Evolutionary conservation across 2,113 vertebrate genomes (phyloP).

Genomic region (Narcine bancroftii): DNA sequence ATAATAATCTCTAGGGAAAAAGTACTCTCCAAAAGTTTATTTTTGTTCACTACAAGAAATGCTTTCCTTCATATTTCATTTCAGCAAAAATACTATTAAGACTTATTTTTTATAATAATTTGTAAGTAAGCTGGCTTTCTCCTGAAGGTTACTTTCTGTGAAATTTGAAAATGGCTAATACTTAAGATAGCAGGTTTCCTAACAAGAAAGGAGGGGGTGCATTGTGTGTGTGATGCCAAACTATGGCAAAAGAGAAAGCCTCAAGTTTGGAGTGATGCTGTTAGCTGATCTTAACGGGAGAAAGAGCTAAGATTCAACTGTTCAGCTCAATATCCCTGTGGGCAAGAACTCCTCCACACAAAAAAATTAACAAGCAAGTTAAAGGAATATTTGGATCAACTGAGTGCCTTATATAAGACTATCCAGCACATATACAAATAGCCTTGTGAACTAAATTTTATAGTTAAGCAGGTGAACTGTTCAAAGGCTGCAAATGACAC

Average conservation of each 20-base stretch:
- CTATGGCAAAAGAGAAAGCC: not conserved
- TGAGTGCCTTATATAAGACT: not conserved
- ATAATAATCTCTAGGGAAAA: not conserved
- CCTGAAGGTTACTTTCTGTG: not conserved
- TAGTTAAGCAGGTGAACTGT: not conserved
- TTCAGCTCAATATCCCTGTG: not conserved
- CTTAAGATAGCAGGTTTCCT: not conserved
- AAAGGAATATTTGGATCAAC: not conserved
- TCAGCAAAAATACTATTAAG: not conserved
- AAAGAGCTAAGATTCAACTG: too few relatives aligned
- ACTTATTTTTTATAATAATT: not conserved
- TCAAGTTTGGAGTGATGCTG: not conserved
- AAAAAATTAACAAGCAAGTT: not conserved
- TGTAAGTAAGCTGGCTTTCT: not conserved
- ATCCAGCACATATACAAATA: not conserved
- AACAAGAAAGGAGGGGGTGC: not conserved
- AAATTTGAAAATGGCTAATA: not conserved
- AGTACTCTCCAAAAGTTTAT: not conserved
- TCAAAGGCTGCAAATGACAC: not conserved
- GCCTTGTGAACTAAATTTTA: not conserved
- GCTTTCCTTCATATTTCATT: not conserved
- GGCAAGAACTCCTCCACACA: not conserved
- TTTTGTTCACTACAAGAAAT: not conserved
- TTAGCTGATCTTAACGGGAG: not conserved
- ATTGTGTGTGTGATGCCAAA: not conserved